A percentile compares a stretch with the other conserved stretches of the same genome.
These are phyloP conservation scores for Amphimallon solstitiale DNA, from an alignment of 2,888 invertebrate genomes.

Conservation along the genomic window DNA sequence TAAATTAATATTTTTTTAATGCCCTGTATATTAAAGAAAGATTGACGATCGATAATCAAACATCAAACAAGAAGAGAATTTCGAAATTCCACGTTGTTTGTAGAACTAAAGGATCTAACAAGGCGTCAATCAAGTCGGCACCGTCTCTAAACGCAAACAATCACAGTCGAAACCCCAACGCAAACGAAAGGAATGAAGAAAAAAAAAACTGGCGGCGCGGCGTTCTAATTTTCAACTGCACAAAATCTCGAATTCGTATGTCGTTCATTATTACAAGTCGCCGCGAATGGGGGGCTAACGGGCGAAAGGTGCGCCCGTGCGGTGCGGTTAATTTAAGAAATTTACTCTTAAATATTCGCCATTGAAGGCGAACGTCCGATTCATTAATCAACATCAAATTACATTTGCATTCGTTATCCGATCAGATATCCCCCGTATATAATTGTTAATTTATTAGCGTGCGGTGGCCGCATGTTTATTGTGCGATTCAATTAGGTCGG, in stretches of 20 bases:
- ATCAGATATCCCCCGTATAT: conserved; percentile 36
- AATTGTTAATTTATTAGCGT: conserved; percentile 40
- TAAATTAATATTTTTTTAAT: no score
- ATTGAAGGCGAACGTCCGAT: conserved; percentile 5
- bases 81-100: conserved; percentile 18
- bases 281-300: not conserved
- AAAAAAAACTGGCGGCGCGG: not conserved
- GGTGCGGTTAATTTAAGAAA: conserved; percentile 34
- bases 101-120: conserved; percentile 4
- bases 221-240: conserved; percentile 18
- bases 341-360: conserved; percentile 33
- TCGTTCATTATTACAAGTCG: conserved; percentile 29
- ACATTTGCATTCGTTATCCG: conserved; percentile 38
- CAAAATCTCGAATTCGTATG: conserved; percentile 28
- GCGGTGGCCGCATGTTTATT: conserved; percentile 24
- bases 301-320: conserved; percentile 21
- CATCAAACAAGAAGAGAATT: conserved; percentile 1
- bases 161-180: not conserved
- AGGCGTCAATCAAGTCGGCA: conserved; percentile 28
- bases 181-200: no score
- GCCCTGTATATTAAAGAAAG: not conserved
- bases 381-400: conserved; percentile 41
- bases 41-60: not conserved
- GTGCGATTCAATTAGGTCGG: conserved; percentile 31
- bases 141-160: conserved; percentile 21